Evolutionary conservation across 2,113 vertebrate genomes (phyloP).

Genomic region (Motacilla alba): DNA sequence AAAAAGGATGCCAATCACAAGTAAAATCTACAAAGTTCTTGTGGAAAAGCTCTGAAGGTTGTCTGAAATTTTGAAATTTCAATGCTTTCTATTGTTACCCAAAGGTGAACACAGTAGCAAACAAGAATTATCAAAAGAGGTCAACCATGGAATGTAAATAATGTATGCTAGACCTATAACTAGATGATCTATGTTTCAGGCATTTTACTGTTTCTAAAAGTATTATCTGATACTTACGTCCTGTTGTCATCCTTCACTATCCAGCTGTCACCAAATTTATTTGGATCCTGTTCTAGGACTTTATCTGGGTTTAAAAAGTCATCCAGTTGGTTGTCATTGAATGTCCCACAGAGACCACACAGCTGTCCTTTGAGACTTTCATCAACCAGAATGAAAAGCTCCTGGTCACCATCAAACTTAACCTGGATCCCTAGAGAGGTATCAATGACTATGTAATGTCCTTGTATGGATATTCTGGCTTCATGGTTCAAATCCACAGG

Average conservation of each 20-base stretch:
- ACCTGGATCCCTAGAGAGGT: constrained; percentile 51
- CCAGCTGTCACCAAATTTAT: constrained; percentile 73
- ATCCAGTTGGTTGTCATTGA: constrained; percentile 69
- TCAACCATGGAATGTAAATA: background rate
- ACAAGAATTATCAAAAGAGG: background rate
- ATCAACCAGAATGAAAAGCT: constrained; percentile 70
- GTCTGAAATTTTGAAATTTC: background rate
- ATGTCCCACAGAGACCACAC: constrained; percentile 84
- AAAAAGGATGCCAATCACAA: background rate
- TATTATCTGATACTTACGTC: constrained; percentile 16
- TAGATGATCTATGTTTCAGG: background rate
- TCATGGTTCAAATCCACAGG: constrained; percentile 2
- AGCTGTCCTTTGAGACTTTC: constrained; percentile 65
- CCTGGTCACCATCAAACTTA: constrained; percentile 67
- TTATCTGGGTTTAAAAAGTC: constrained; percentile 67
- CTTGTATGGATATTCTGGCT: background rate
- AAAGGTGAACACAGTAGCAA: background rate
- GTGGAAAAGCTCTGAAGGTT: background rate
- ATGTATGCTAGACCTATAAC: background rate
- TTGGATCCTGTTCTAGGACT: constrained; percentile 30
- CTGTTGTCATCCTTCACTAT: constrained; percentile 21
- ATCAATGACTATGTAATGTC: constrained; percentile 7
- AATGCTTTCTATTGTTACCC: background rate
- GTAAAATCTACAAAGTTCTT: background rate
- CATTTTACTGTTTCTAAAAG: background rate